A percentile compares a stretch with the other conserved stretches of the same genome.
Evolutionary conservation across 1,140 invertebrate species (phyloP).

Genomic region (Acromyrmex echinatior): DNA sequence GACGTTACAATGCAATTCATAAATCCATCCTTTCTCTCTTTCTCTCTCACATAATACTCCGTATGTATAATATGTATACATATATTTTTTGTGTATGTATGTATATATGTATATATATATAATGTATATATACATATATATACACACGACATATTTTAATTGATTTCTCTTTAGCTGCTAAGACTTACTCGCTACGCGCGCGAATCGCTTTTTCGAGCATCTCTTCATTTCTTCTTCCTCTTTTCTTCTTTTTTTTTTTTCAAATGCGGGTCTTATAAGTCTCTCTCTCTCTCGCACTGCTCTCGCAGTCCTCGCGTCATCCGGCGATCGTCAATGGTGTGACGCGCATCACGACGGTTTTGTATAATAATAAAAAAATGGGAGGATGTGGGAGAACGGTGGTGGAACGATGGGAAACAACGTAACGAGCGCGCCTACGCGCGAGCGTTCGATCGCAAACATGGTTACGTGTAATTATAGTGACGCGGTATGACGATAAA

Average conservation of each 20-base stretch:
- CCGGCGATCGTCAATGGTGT: constrained; percentile 45
- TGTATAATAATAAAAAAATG: constrained; percentile 50
- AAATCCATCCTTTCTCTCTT: constrained; percentile 43
- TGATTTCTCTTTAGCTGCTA: constrained; percentile 64
- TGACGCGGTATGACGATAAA: constrained; percentile 26
- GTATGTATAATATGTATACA: constrained; percentile 65
- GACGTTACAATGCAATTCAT: constrained; percentile 60
- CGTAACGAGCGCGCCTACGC: constrained; percentile 23
- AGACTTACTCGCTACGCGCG: constrained; percentile 66
- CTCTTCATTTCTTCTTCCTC: background rate
- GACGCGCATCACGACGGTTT: constrained; percentile 47
- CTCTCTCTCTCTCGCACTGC: background rate
- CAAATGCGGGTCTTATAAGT: constrained; percentile 5
- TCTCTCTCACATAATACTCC: constrained; percentile 31
- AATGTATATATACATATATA: constrained; percentile 2
- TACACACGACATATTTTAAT: constrained; percentile 52
- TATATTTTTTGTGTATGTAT: constrained; percentile 36
- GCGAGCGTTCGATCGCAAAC: constrained; percentile 31
- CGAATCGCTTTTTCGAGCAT: constrained; percentile 37
- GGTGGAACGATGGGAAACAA: constrained; percentile 41
- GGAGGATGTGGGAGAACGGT: background rate
- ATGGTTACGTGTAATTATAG: background rate
- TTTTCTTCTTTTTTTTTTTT: background rate
- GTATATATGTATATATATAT: background rate
- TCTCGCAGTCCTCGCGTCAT: background rate